phyloP scores from a whole-genome alignment of 2,888 invertebrate genomes.

The Clepsis dumicolana region DNA sequence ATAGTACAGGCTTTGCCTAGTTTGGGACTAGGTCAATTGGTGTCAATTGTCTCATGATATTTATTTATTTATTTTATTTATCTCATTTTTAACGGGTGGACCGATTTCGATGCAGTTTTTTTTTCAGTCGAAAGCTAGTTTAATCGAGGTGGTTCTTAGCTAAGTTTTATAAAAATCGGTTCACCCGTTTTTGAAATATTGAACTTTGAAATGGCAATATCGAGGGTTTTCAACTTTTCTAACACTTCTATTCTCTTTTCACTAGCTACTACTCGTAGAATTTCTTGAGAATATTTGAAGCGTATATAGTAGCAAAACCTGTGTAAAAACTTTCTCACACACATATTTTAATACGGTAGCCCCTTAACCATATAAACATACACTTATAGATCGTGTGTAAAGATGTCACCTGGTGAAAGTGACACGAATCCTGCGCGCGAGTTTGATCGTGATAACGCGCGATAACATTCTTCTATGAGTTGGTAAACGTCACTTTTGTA shows the following conservation, averaged over 20 bases:
- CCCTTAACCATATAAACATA: not conserved
- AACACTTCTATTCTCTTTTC: not conserved
- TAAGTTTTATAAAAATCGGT: no score
- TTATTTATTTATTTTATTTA: no score
- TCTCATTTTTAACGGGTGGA: no score
- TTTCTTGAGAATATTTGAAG: not conserved
- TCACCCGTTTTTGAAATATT: no score
- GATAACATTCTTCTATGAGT: conserved; percentile 23
- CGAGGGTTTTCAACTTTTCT: not conserved
- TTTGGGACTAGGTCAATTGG: no score
- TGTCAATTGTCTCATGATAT: no score
- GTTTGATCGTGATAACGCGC: conserved; percentile 30
- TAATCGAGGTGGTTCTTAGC: no score
- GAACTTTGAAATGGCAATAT: no score
- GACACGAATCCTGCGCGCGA: conserved; percentile 18
- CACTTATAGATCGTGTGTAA: not conserved
- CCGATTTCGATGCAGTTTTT: no score
- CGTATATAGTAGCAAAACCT: not conserved
- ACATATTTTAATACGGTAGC: not conserved
- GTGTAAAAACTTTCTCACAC: not conserved
- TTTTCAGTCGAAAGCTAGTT: no score
- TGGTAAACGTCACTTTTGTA: conserved; percentile 1
- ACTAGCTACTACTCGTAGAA: not conserved
- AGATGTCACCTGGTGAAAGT: conserved; percentile 16
- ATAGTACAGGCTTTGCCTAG: no score